Conservation (phyloP, 2,888 invertebrate genomes). For the Tetropium fuscum region DNA sequence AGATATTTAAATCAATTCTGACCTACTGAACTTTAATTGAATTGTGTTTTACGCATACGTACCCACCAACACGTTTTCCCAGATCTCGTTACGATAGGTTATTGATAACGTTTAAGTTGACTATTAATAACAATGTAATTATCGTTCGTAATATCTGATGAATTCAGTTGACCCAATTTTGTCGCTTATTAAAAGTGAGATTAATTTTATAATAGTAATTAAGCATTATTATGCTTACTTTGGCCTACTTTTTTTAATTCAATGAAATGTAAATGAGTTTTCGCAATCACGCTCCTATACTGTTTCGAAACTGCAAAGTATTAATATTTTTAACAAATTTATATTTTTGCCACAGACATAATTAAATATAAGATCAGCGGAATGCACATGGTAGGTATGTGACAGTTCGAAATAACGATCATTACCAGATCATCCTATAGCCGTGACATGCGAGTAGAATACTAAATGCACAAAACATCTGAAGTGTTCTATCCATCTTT, state of each 20-base stretch:
- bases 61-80: slow-evolving; percentile 3
- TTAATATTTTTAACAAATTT: background rate
- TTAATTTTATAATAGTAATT: slow-evolving; percentile 42
- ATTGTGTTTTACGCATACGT: slow-evolving; percentile 6
- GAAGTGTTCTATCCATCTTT: no score
- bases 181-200: slow-evolving; percentile 36
- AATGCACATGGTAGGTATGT: no score
- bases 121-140: slow-evolving; percentile 31
- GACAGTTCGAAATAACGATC: no score
- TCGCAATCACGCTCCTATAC: slow-evolving; percentile 12
- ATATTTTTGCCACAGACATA: no score
- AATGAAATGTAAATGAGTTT: slow-evolving; percentile 28
- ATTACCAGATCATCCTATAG: no score
- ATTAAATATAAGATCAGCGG: no score
- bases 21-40: slow-evolving; percentile 20
- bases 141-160: slow-evolving; percentile 32
- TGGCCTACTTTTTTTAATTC: slow-evolving; percentile 38
- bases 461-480: no score
- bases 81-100: slow-evolving; percentile 11
- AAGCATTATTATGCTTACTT: slow-evolving; percentile 38
- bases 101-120: slow-evolving; percentile 22
- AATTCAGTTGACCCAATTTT: slow-evolving; percentile 36
- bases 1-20: no score
- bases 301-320: slow-evolving; percentile 14
- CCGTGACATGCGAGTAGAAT: no score